Percentiles rank a stretch among this genome's conserved stretches.
These are phyloP conservation scores for Morphnarchus princeps DNA, from an alignment of 2,113 vertebrate genomes.

Conservation along the genomic window DNA sequence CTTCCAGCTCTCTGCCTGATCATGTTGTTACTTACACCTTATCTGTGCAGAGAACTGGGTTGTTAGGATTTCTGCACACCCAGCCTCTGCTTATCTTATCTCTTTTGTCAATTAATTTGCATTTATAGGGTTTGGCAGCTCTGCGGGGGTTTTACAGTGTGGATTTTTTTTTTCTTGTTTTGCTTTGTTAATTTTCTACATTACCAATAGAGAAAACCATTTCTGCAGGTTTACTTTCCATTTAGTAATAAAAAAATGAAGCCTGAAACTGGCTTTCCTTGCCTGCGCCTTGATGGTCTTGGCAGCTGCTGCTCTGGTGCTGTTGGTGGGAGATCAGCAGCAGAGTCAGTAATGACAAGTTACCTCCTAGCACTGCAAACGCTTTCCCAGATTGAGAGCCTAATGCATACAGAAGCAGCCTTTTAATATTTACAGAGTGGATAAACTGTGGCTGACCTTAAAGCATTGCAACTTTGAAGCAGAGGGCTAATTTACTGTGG, in stretches of 20 bases:
- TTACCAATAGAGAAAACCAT: conserved; percentile 9
- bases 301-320: conserved; percentile 48
- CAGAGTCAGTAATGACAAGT: not conserved
- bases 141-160: not conserved
- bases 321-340: conserved; percentile 45
- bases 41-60: not conserved
- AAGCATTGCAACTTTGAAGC: conserved; percentile 45
- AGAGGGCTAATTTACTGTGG: conserved; percentile 14
- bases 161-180: not conserved
- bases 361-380: conserved; percentile 13
- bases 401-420: not conserved
- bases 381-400: conserved; percentile 18
- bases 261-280: conserved; percentile 25
- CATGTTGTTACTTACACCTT: not conserved
- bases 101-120: conserved; percentile 44
- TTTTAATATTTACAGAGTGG: conserved; percentile 57
- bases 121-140: not conserved
- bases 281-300: conserved; percentile 42
- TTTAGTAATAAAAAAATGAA: conserved; percentile 39
- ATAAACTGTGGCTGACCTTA: conserved; percentile 53
- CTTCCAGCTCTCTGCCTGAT: not conserved
- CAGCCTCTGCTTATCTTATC: not conserved
- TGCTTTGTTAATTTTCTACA: not conserved
- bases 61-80: not conserved
- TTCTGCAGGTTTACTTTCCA: conserved; percentile 51